Evolutionary conservation across 2,888 invertebrate species (phyloP).

Genomic region (Baronia brevicornis): DNA sequence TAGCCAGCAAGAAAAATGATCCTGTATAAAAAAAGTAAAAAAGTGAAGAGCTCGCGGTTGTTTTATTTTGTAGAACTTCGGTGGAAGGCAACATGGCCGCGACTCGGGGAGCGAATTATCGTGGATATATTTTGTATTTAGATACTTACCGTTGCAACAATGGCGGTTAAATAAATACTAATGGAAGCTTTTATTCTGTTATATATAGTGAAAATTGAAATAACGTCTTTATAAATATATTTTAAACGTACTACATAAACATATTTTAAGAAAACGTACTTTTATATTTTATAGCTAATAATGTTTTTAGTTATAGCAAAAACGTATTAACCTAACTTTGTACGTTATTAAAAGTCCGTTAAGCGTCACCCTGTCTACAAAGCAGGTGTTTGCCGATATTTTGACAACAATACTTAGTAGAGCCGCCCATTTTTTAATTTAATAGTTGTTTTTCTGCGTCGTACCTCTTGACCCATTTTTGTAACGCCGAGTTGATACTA

Average conservation of each 20-base stretch:
- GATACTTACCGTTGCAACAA: conserved; percentile 34
- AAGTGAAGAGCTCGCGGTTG: conserved; percentile 56
- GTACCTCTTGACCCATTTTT: conserved; percentile 59
- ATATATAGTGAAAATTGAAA: too few relatives aligned
- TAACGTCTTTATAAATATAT: too few relatives aligned
- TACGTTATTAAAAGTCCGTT: conserved; percentile 52
- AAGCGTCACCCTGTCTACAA: conserved; percentile 59
- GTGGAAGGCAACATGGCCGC: conserved; percentile 67
- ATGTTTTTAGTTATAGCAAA: too few relatives aligned
- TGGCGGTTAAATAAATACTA: not conserved
- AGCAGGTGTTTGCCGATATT: conserved; percentile 68
- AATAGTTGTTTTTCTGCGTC: conserved; percentile 38
- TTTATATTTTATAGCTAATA: too few relatives aligned
- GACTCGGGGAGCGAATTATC: conserved; percentile 60
- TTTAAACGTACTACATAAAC: not conserved
- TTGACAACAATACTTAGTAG: conserved; percentile 72
- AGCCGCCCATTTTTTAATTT: conserved; percentile 62
- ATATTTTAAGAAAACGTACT: too few relatives aligned
- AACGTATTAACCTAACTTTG: too few relatives aligned
- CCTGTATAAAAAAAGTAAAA: conserved; percentile 69
- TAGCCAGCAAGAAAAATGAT: conserved; percentile 71
- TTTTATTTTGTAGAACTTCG: conserved; percentile 65
- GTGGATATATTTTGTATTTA: conserved; percentile 44
- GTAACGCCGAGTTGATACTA: conserved; percentile 41
- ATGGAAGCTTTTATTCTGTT: conserved; percentile 4